A percentile compares a stretch with the other conserved stretches of the same genome.
Evolutionary conservation across 2,888 invertebrate genomes (phyloP).

Genomic region (Candidula unifasciata): DNA sequence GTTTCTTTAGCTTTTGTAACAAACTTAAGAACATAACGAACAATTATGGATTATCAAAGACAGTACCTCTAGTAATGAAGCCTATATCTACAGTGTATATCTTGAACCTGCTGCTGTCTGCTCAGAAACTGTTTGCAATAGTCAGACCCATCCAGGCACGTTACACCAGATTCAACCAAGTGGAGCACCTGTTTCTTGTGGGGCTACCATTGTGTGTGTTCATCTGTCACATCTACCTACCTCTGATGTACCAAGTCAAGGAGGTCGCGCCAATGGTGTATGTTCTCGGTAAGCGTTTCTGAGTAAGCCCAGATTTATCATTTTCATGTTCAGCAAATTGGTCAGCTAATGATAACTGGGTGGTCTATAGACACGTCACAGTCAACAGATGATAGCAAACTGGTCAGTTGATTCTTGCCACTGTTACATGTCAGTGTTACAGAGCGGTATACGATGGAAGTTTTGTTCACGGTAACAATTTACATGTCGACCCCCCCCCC

Average conservation of each 20-base stretch:
- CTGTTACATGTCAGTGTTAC: too few relatives aligned
- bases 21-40: not conserved
- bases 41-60: not conserved
- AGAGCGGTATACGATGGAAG: too few relatives aligned
- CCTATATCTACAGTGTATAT: slow-evolving; percentile 21
- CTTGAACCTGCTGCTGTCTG: slow-evolving; percentile 14
- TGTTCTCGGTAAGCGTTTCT: slow-evolving; percentile 13
- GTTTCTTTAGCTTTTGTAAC: too few relatives aligned
- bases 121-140: slow-evolving; percentile 27
- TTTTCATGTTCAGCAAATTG: too few relatives aligned
- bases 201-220: not conserved
- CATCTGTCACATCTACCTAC: slow-evolving; percentile 23
- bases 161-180: not conserved
- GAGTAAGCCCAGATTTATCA: not conserved
- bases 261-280: not conserved
- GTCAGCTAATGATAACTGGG: too few relatives aligned
- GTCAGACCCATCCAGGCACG: slow-evolving; percentile 22
- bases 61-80: not conserved
- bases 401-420: too few relatives aligned
- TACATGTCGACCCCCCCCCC: too few relatives aligned
- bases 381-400: too few relatives aligned
- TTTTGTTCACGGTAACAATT: too few relatives aligned
- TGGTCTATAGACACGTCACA: too few relatives aligned
- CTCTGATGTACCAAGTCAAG: not conserved
- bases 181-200: not conserved